Percentiles rank a stretch among this genome's conserved stretches.
Conservation (phyloP, 2,113 vertebrate genomes). For the Boulengeromyrus knoepffleri region DNA sequence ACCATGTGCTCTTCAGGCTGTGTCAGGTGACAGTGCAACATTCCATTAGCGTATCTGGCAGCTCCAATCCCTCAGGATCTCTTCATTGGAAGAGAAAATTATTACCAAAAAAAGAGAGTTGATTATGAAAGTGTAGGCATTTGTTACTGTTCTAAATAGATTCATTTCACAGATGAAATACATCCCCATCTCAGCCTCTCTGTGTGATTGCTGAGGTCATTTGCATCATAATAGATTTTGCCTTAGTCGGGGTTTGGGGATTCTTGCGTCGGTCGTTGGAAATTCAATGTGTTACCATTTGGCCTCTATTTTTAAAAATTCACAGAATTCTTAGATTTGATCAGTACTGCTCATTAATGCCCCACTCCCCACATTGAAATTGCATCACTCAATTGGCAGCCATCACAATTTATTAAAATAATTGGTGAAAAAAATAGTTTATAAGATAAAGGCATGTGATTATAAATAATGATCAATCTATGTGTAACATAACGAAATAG, state of each 20-base stretch:
- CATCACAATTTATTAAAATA: background rate
- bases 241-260: background rate
- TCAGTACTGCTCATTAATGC: background rate
- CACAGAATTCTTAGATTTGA: background rate
- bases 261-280: no score
- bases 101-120: background rate
- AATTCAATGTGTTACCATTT: background rate
- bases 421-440: background rate
- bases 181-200: background rate
- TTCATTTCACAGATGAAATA: background rate
- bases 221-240: background rate
- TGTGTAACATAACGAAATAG: background rate
- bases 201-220: background rate
- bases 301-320: background rate
- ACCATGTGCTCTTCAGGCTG: background rate
- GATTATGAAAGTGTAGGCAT: background rate
- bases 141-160: background rate
- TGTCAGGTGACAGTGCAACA: background rate
- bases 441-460: background rate
- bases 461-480: background rate
- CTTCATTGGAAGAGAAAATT: background rate
- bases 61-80: background rate
- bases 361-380: background rate
- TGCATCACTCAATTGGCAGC: background rate
- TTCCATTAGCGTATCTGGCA: background rate